These are phyloP conservation scores for Temnothorax curvispinosus DNA, from an alignment of 1,140 invertebrate species.

Conservation along the genomic window DNA sequence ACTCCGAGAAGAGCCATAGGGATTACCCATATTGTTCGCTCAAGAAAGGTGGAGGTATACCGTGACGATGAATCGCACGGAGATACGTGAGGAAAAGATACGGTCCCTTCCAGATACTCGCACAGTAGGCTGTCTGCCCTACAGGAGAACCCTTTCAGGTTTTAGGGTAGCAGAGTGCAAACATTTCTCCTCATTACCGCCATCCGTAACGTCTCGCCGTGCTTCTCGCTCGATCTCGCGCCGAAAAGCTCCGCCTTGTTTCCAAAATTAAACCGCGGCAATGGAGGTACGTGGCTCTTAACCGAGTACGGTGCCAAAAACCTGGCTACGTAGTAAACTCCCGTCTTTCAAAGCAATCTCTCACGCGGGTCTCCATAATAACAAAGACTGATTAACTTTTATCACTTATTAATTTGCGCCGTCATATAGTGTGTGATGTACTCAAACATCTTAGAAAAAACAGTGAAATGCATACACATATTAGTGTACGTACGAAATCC, in stretches of 20 bases:
- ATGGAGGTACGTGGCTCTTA: constrained; percentile 63
- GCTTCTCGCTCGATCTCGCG: constrained; percentile 69
- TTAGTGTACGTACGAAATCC: not conserved
- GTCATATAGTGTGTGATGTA: constrained; percentile 2
- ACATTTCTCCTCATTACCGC: constrained; percentile 71
- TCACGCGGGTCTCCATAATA: not conserved
- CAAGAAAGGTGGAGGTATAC: not conserved
- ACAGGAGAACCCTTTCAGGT: constrained; percentile 81
- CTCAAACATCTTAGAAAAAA: constrained; percentile 7
- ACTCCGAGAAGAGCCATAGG: not conserved
- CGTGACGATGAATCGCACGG: constrained; percentile 24
- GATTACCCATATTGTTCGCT: not conserved
- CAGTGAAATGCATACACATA: not conserved
- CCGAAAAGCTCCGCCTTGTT: constrained; percentile 78
- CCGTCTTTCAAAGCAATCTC: constrained; percentile 13
- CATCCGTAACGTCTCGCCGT: constrained; percentile 39
- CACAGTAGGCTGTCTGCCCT: constrained; percentile 77
- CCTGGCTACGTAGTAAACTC: not conserved
- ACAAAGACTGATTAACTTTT: constrained; percentile 36
- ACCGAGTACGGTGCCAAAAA: not conserved
- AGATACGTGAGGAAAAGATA: not conserved
- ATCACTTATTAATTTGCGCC: not conserved
- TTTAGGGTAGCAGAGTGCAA: constrained; percentile 78
- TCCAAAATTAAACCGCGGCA: constrained; percentile 78
- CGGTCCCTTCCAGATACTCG: constrained; percentile 38